These are phyloP conservation scores for Phalacrocorax carbo DNA, from an alignment of 2,113 vertebrate genomes.

Conservation along the genomic window DNA sequence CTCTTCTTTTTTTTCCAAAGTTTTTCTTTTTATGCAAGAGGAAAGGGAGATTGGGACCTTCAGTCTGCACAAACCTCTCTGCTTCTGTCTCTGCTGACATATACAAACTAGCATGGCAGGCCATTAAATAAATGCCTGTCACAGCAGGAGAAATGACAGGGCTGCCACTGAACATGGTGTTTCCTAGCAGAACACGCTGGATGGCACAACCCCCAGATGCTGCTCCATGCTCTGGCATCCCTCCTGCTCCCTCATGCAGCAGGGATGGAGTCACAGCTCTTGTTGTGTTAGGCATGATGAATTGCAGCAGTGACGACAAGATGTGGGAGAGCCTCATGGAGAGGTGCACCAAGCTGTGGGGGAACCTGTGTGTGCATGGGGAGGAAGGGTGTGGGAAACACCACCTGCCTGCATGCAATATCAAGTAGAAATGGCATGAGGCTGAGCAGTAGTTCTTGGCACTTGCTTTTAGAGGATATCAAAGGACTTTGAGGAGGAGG, in stretches of 20 bases:
- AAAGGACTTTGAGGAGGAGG: neutral
- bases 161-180: neutral
- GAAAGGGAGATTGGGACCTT: neutral
- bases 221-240: neutral
- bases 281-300: neutral
- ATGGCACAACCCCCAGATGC: neutral
- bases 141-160: neutral
- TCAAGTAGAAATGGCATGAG: neutral
- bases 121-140: neutral
- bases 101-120: neutral
- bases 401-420: neutral
- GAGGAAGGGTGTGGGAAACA: neutral
- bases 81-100: neutral
- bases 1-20: accelerated
- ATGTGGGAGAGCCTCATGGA: neutral
- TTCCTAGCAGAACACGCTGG: neutral
- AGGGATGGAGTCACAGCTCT: neutral
- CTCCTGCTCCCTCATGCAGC: neutral
- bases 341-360: neutral
- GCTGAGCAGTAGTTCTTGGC: neutral
- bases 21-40: neutral
- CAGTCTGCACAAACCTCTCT: neutral
- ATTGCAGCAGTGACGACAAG: neutral
- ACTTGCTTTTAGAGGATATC: neutral
- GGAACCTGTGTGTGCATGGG: neutral